Base-by-base conservation (phyloP, 1,140 invertebrate genomes). In the Scaptomyza hsui region DNA sequence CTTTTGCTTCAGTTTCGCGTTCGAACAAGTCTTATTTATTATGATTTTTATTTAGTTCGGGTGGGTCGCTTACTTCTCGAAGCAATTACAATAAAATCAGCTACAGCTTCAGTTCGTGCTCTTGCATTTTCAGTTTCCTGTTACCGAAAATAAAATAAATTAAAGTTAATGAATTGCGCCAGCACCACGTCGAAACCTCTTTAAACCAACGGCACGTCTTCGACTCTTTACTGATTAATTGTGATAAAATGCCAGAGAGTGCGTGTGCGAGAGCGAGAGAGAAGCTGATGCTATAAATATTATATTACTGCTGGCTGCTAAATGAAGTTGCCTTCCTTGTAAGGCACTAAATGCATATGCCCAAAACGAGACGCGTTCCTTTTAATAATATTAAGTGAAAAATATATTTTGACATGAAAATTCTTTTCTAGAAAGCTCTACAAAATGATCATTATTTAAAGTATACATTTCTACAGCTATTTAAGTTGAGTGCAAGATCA, bases 141-240 rank as follows among this genome's bases (percentile, higher is more conserved):
- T 77, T 77, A 65, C 75, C 75, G 61, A 76, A 77, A 77, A 76
- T 76, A 76, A 76, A 76, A 74, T 74, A 77, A 74, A 70, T 75
- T 77, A n/a, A n/a, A n/a, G 60, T 75, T 73, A 75, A 75, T 75
- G 70, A 75, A 75, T 73, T 75, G 70, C 63, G 45, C 57, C 26
- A 55, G 62, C 51, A 47, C 71, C 44, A 52, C 59, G 37, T 61
- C 70, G 59, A 51, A 67, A 18, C 63, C 39, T 45, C 41, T 64
- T 64, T 37, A 48, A 18, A 55, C 57, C 56, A 57, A 76, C 72
- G 48, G 55, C 74, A 73, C 64, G 74, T 70, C 65, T 71, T 74
- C 42, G 60, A 42, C 60, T 74, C 64, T 74, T 71, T 56, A 12
- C 60, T 77, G 72, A 75, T 77, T 74, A 71, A 77, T 77, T 74